These are phyloP conservation scores for Cygnus atratus DNA, from an alignment of 2,113 vertebrate genomes.

Conservation along the genomic window DNA sequence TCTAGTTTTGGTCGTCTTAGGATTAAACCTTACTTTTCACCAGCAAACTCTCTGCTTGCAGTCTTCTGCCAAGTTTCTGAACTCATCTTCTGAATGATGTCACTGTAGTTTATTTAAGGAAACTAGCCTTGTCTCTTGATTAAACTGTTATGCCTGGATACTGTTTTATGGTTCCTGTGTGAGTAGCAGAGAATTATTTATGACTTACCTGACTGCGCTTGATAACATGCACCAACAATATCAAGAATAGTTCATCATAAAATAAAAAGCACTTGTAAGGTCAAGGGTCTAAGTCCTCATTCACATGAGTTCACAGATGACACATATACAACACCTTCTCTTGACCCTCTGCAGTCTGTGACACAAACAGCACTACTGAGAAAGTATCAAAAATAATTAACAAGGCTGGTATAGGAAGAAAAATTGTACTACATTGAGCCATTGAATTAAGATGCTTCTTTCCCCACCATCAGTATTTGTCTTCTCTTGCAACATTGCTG, in stretches of 20 bases:
- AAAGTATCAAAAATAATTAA: conserved; percentile 50
- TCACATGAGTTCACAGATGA: conserved; percentile 61
- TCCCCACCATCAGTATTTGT: neutral
- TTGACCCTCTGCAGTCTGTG: neutral
- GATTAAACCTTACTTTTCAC: conserved; percentile 25
- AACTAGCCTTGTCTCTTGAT: conserved; percentile 74
- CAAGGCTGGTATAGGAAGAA: neutral
- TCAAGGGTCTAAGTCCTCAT: conserved; percentile 67
- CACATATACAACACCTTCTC: conserved; percentile 43
- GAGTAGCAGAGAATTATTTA: conserved; percentile 74
- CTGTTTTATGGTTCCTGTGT: conserved; percentile 70
- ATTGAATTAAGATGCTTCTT: neutral
- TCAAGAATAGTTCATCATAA: conserved; percentile 76
- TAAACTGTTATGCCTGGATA: conserved; percentile 72
- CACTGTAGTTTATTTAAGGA: conserved; percentile 79
- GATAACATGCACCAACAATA: conserved; percentile 73
- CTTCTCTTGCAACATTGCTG: neutral
- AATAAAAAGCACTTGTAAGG: conserved; percentile 68
- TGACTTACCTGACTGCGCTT: conserved; percentile 72
- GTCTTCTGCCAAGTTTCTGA: conserved; percentile 49
- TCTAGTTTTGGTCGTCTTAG: neutral
- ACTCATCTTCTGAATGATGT: conserved; percentile 74
- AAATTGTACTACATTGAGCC: neutral
- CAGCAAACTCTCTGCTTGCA: conserved; percentile 11
- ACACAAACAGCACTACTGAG: neutral